Evolutionary conservation across 1,140 invertebrate species (phyloP), one percentile per base, ranked within the genome.

Genomic region (Trichonephila inaurata): DNA sequence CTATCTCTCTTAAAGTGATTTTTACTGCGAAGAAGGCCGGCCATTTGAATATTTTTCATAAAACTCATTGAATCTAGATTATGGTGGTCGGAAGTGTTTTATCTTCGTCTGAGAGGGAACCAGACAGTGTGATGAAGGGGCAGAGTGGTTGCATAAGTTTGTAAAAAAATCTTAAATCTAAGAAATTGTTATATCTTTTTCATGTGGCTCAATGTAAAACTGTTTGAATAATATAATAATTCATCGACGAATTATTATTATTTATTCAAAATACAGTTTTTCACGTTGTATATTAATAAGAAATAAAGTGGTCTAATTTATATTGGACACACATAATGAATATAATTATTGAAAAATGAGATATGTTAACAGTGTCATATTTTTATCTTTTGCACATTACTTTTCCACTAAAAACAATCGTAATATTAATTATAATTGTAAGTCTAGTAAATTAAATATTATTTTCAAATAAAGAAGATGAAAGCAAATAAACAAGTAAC

Each of bases 61-160:
- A 77, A 51, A 77, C 33, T 77, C 72, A 77, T 77, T 77, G 72
- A 77, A 77, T 77, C 72, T 77, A 77, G 72, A 77, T 77, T 77
- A 77, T 40, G 72, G 72, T 18, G 72, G 72, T 18, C 14, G 28
- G 28, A 18, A 33, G 24, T 77, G 24, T 33, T 77, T 40, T 18
- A 33, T 33, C 69, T 77, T 40, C 62, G 7, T 40, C 72, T 18
- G 33, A 77, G 28, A 33, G 18, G 72, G 18, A 18, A 33, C 18
- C 33, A 33, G 72, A 40, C 4, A 18, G 24, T 6, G 33, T 40
- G 28, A 40, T 33, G 28, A 33, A 77, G 6, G 28, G 18, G 7
- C 7, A 51, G 18, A 2, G 16, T 5, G 5, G 28, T 18, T 18
- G 33, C 33, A 33, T 33, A 40, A 77, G 33, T 77, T 77, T 33